These are phyloP conservation scores for Crocodylus rhombifer DNA, from an alignment of 2,797 vertebrate species.

Conservation along the genomic window DNA sequence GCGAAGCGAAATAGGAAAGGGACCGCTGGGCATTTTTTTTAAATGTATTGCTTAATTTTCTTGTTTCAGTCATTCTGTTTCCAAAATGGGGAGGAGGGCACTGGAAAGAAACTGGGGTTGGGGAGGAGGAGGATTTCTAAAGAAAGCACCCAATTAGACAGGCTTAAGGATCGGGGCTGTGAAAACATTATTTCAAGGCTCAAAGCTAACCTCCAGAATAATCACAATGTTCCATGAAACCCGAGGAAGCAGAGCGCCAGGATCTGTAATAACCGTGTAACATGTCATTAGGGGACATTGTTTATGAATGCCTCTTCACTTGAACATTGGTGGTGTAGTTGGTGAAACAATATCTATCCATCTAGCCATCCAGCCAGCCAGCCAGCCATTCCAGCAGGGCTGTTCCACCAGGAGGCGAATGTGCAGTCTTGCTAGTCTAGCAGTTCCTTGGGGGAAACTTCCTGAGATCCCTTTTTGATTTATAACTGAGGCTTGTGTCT, in stretches of 20 bases:
- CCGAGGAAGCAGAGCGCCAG: slow-evolving; percentile 1
- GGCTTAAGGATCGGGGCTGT: rapidly evolving
- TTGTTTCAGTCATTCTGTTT: not conserved
- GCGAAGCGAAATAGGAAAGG: not conserved
- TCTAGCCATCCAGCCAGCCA: not conserved
- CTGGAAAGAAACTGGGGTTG: not conserved
- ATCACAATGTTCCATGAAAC: slow-evolving; percentile 37
- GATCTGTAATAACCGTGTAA: not conserved
- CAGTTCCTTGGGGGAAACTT: not conserved
- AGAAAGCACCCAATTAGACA: not conserved
- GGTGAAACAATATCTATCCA: not conserved
- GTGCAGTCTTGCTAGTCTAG: not conserved
- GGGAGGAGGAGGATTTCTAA: not conserved
- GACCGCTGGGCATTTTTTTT: not conserved
- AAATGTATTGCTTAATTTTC: rapidly evolving
- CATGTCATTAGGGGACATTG: not conserved
- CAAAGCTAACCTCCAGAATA: not conserved
- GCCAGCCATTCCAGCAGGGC: not conserved
- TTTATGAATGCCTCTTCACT: not conserved
- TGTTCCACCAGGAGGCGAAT: not conserved
- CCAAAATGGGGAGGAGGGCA: not conserved
- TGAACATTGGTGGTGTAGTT: not conserved
- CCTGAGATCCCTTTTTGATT: not conserved
- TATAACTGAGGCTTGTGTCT: slow-evolving; percentile 11
- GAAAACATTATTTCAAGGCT: not conserved